phyloP scores from a whole-genome alignment of 2,113 vertebrate genomes.

The Phylloscopus trochilus region DNA sequence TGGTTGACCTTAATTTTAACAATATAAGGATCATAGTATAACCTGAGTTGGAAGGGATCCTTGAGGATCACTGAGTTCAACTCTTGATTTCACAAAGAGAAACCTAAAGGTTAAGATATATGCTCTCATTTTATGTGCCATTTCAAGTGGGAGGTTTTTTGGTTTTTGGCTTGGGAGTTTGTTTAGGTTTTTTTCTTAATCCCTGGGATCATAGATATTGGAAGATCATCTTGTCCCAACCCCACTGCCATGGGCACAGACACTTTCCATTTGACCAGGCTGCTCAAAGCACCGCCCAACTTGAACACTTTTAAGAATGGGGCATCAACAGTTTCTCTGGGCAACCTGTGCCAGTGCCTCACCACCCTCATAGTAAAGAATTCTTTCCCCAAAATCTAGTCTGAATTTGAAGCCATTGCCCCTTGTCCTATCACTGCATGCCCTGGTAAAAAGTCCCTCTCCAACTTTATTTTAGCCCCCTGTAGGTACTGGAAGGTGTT shows the following conservation, averaged over 20 bases:
- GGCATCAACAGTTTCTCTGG: rapidly evolving
- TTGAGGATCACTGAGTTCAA: not conserved
- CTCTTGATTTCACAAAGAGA: not conserved
- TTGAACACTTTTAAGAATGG: not conserved
- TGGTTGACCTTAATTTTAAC: not conserved
- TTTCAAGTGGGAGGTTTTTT: not conserved
- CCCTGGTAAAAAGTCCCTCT: not conserved
- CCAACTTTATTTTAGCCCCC: not conserved
- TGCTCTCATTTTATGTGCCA: not conserved
- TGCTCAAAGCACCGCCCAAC: not conserved
- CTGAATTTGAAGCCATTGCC: not conserved
- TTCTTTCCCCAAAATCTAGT: not conserved
- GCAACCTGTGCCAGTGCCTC: not conserved
- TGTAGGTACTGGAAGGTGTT: not conserved
- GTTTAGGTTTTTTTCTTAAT: not conserved
- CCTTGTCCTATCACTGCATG: not conserved
- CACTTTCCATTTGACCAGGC: not conserved
- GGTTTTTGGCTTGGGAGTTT: not conserved
- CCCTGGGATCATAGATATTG: not conserved
- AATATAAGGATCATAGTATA: not conserved
- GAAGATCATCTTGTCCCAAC: not conserved
- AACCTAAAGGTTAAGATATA: not conserved
- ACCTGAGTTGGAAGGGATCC: not conserved
- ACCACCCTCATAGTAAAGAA: not conserved
- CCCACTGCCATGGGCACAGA: not conserved